A percentile compares a stretch with the other conserved stretches of the same genome.
These are phyloP conservation scores for Oeneis ivallda DNA, from an alignment of 2,888 invertebrate genomes.

Conservation along the genomic window DNA sequence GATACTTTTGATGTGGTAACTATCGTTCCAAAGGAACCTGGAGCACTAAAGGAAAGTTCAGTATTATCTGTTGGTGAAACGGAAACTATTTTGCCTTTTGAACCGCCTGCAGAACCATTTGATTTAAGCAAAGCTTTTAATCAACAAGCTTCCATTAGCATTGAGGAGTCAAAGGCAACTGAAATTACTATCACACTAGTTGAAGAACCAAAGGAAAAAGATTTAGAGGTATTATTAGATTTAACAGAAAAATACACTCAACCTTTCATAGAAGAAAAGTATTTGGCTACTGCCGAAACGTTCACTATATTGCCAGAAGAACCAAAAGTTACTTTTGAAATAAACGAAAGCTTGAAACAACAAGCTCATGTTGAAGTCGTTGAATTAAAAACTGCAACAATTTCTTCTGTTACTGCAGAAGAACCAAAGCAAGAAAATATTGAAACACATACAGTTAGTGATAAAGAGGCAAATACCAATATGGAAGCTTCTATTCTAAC, in stretches of 20 bases:
- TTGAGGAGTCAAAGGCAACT: slow-evolving; percentile 23
- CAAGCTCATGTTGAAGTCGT: background rate
- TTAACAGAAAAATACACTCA: slow-evolving; percentile 18
- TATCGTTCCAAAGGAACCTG: slow-evolving; percentile 30
- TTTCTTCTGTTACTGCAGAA: slow-evolving; percentile 1
- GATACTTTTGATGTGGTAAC: slow-evolving; percentile 36
- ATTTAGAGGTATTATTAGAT: slow-evolving; percentile 11
- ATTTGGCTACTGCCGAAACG: slow-evolving; percentile 26
- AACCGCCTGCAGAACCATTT: slow-evolving; percentile 23
- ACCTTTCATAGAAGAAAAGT: slow-evolving; percentile 24
- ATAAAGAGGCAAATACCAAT: slow-evolving; percentile 1
- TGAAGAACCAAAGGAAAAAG: slow-evolving; percentile 21
- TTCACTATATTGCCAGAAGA: slow-evolving; percentile 17
- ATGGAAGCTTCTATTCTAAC: slow-evolving; percentile 9
- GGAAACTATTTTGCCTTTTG: slow-evolving; percentile 14
- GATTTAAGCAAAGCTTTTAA: slow-evolving; percentile 16
- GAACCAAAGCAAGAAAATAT: slow-evolving; percentile 5
- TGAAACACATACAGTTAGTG: background rate
- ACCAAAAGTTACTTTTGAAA: slow-evolving; percentile 10
- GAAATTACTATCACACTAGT: slow-evolving; percentile 16
- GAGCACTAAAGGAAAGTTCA: slow-evolving; percentile 31
- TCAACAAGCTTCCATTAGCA: slow-evolving; percentile 15
- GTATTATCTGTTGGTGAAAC: slow-evolving; percentile 36
- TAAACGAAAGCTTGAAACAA: background rate
- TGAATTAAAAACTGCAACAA: slow-evolving; percentile 5